Base-by-base conservation (phyloP, 2,797 vertebrate genomes). In the Lateolabrax maculatus region DNA sequence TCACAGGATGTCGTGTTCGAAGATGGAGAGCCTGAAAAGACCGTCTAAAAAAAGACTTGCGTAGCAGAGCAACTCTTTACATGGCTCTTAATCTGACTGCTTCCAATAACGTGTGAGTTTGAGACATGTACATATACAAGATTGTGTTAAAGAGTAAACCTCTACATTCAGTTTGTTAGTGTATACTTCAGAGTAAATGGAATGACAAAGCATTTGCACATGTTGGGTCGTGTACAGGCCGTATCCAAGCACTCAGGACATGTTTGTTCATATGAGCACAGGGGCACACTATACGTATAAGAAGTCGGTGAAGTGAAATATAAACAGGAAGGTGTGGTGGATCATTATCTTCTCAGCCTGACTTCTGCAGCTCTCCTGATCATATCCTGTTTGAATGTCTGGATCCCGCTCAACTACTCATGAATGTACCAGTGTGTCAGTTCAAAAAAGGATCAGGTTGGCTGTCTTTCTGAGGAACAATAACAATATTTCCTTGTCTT, bases 281-380 rank as follows among this genome's bases (percentile, higher is more conserved):
- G 7, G 25, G 58, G 37, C 25, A 19, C 25, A 34, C 2, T 37
- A 9, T 25, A 9, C 29, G 29, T 55, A 4, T 3, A 29, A 11
- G n/a, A n/a, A 6, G 34, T 43, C 4, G 2, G 12, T 25, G 8
- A 60, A 53, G 52, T 21, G 46, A 67, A 39, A 64, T 48, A 36
- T 16, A 63, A 69, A 74, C 63, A 81, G 65, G 63, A 83, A 77
- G 71, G 68, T 71, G 53, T 29, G 60, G 44, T 77, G 63, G 75
- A 83, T 88, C 37, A 60, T 81, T 83, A 84, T 87, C 79, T 77
- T 52, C 51, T 52, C 58, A 46, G 9, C 27, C 36, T 48, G 43
- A 73, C 62, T 69, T 58, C 68, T 61, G 73, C 37, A 58, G 75
- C 57, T 71, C 70, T 23, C 31, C 49, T 58, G 71, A 56, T 77